phyloP scores from a whole-genome alignment of 2,797 vertebrate genomes.

The Hyperoplus lanceolatus region DNA sequence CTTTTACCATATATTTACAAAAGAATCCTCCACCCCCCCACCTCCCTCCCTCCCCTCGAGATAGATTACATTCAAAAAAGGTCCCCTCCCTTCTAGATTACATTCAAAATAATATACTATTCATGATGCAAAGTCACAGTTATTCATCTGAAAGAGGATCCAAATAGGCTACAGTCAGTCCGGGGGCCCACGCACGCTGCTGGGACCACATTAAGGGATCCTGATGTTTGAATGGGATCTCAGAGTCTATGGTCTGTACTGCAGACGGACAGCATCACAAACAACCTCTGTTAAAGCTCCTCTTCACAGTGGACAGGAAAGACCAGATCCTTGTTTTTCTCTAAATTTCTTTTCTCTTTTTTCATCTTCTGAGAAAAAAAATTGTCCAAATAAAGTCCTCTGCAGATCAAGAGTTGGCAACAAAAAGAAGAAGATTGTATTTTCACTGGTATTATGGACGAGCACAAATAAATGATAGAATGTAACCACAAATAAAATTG shows the following conservation, averaged over 20 bases:
- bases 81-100: slow-evolving; percentile 80
- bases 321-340: slow-evolving; percentile 44
- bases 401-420: slow-evolving; percentile 66
- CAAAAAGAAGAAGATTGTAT: slow-evolving; percentile 72
- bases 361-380: slow-evolving; percentile 55
- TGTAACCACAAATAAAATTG: slow-evolving; percentile 80
- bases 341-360: not conserved
- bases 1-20: slow-evolving; percentile 82
- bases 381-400: slow-evolving; percentile 73
- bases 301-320: slow-evolving; percentile 77
- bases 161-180: slow-evolving; percentile 80
- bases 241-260: slow-evolving; percentile 68
- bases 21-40: slow-evolving; percentile 53
- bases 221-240: slow-evolving; percentile 54
- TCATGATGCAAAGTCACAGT: slow-evolving; percentile 93
- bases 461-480: slow-evolving; percentile 82
- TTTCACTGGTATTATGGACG: slow-evolving; percentile 79
- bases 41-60: slow-evolving; percentile 28
- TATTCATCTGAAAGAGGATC: slow-evolving; percentile 86
- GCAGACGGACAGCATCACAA: slow-evolving; percentile 60
- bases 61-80: slow-evolving; percentile 84
- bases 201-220: slow-evolving; percentile 26
- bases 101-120: slow-evolving; percentile 88
- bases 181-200: slow-evolving; percentile 60
- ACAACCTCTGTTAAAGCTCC: slow-evolving; percentile 68